Evolutionary conservation across 2,888 invertebrate genomes (phyloP).

Genomic region (Alsophila aescularia): DNA sequence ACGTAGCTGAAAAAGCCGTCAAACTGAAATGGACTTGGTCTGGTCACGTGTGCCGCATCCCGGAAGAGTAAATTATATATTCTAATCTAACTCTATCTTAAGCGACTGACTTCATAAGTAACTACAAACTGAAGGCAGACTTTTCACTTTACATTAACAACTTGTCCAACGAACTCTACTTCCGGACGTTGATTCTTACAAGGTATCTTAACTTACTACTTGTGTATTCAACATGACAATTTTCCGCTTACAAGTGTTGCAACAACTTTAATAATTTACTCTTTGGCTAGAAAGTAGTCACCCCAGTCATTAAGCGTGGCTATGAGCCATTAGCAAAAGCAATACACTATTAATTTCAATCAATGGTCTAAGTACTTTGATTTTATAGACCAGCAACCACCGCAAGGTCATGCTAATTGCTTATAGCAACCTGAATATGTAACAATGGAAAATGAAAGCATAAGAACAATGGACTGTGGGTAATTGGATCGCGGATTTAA

Average conservation of each 20-base stretch:
- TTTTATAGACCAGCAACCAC: slow-evolving; percentile 3
- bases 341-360: slow-evolving; percentile 26
- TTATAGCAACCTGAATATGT: slow-evolving; percentile 19
- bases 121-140: too few relatives aligned
- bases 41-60: too few relatives aligned
- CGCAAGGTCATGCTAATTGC: slow-evolving; percentile 31
- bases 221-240: neutral
- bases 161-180: too few relatives aligned
- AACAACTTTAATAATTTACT: neutral
- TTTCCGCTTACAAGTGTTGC: neutral
- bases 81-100: too few relatives aligned
- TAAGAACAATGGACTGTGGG: slow-evolving; percentile 12
- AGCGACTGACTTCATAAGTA: too few relatives aligned
- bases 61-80: too few relatives aligned
- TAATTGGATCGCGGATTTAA: slow-evolving; percentile 20
- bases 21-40: too few relatives aligned
- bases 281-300: slow-evolving; percentile 9
- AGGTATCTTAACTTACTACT: too few relatives aligned
- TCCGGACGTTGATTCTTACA: too few relatives aligned
- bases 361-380: slow-evolving; percentile 21
- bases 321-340: slow-evolving; percentile 13
- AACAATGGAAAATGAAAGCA: slow-evolving; percentile 26
- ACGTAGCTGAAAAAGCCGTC: too few relatives aligned
- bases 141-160: too few relatives aligned
- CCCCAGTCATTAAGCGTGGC: slow-evolving; percentile 15